These are phyloP conservation scores for Ornithorhynchus anatinus DNA, from an alignment of 2,113 vertebrate genomes.

Conservation along the genomic window DNA sequence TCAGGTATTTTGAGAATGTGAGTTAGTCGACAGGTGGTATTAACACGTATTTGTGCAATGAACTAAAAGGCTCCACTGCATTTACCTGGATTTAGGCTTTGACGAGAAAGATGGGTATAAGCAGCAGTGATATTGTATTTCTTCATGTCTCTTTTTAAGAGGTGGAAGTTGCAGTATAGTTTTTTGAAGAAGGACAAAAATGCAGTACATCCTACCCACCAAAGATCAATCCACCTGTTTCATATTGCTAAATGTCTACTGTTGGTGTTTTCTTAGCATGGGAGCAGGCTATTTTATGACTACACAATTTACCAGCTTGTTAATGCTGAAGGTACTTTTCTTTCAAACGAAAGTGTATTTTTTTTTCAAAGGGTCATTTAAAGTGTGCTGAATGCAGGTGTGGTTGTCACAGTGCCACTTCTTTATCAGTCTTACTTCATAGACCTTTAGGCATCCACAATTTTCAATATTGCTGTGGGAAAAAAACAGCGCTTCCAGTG, in stretches of 20 bases:
- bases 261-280: background rate
- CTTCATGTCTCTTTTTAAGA: conserved; percentile 5
- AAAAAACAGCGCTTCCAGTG: too few species aligned
- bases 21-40: conserved; percentile 31
- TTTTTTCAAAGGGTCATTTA: too few species aligned
- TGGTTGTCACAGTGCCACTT: too few species aligned
- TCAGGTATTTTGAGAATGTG: conserved; percentile 7
- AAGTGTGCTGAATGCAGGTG: too few species aligned
- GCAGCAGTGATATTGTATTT: conserved; percentile 5
- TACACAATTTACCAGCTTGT: background rate
- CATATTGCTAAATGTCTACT: background rate
- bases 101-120: conserved; percentile 17
- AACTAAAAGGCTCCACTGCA: conserved; percentile 40
- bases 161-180: background rate
- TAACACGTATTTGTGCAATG: conserved; percentile 37
- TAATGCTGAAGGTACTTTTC: background rate
- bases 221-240: background rate
- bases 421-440: too few species aligned
- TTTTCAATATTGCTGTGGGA: too few species aligned
- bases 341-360: background rate
- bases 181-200: conserved; percentile 11
- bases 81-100: conserved; percentile 42
- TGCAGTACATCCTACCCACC: background rate
- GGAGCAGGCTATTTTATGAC: background rate
- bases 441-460: too few species aligned